phyloP scores from a whole-genome alignment of 1,140 invertebrate species.

The Cyrtorhinus lividipennis region DNA sequence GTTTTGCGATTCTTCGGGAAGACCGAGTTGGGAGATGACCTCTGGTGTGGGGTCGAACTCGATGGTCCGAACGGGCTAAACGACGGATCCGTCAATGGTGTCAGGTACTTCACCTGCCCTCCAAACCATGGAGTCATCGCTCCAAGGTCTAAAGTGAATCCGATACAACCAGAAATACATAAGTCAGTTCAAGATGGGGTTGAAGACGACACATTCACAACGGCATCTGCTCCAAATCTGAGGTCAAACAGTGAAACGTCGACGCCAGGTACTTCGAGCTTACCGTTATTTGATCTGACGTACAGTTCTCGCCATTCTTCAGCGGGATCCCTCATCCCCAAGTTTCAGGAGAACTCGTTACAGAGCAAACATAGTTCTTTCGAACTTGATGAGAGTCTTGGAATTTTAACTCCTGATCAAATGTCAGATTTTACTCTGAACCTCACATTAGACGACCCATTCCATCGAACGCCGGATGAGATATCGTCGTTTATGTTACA shows the following conservation, averaged over 20 bases:
- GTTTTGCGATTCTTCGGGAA: conserved; percentile 40
- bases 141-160: conserved; percentile 33
- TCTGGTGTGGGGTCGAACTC: conserved; percentile 49
- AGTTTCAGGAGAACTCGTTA: conserved; percentile 20
- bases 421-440: conserved; percentile 49
- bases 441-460: conserved; percentile 1
- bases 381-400: conserved; percentile 61
- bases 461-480: conserved; percentile 21
- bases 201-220: neutral
- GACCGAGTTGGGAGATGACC: conserved; percentile 39
- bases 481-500: conserved; percentile 19
- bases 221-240: neutral
- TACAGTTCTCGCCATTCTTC: conserved; percentile 20
- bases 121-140: conserved; percentile 35
- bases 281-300: conserved; percentile 6
- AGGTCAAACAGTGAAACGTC: conserved; percentile 13
- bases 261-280: conserved; percentile 14
- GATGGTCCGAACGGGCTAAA: conserved; percentile 41
- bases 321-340: conserved; percentile 26
- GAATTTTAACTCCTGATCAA: conserved; percentile 71
- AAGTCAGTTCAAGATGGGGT: neutral
- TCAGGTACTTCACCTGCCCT: conserved; percentile 37
- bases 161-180: conserved; percentile 12
- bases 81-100: conserved; percentile 43
- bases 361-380: conserved; percentile 58